Conservation (phyloP, 1,140 invertebrate species). For the Saccostrea cuccullata region DNA sequence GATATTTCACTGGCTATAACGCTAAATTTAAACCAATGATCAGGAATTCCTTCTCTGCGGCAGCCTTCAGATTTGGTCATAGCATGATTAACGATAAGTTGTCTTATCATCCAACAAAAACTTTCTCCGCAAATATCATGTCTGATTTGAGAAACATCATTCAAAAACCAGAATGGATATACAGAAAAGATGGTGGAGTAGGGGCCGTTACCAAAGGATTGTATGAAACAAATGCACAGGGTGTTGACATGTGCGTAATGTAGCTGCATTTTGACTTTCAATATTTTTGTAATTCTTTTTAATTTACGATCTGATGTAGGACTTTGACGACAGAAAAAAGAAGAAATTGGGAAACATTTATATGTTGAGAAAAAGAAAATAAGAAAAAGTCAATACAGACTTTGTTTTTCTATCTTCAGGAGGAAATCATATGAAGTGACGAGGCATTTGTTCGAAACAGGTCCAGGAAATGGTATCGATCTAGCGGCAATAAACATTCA, state of each 20-base stretch:
- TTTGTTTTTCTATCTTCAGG: background rate
- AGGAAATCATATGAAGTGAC: conserved; percentile 86
- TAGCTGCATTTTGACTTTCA: too few relatives aligned
- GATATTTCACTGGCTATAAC: conserved; percentile 82
- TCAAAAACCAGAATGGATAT: conserved; percentile 42
- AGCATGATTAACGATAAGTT: conserved; percentile 94
- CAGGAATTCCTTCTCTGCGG: conserved; percentile 96
- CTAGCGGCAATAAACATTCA: conserved; percentile 97
- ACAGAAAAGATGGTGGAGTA: conserved; percentile 45
- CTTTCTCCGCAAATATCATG: conserved; percentile 4
- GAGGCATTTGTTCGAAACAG: conserved; percentile 88
- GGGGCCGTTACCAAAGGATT: conserved; percentile 42
- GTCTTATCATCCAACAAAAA: conserved; percentile 84
- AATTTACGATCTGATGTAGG: too few relatives aligned
- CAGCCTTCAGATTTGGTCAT: conserved; percentile 95
- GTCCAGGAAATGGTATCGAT: conserved; percentile 80
- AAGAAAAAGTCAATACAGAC: background rate
- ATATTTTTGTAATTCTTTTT: too few relatives aligned
- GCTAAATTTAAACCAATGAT: conserved; percentile 89
- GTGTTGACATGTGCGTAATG: conserved; percentile 41
- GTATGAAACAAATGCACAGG: conserved; percentile 44
- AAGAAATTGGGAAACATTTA: too few relatives aligned
- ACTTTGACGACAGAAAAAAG: too few relatives aligned
- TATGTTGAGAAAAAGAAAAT: too few relatives aligned
- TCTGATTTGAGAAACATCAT: conserved; percentile 38